Base-by-base conservation (phyloP, 1,140 invertebrate species). In the Aphidius ervi region DNA sequence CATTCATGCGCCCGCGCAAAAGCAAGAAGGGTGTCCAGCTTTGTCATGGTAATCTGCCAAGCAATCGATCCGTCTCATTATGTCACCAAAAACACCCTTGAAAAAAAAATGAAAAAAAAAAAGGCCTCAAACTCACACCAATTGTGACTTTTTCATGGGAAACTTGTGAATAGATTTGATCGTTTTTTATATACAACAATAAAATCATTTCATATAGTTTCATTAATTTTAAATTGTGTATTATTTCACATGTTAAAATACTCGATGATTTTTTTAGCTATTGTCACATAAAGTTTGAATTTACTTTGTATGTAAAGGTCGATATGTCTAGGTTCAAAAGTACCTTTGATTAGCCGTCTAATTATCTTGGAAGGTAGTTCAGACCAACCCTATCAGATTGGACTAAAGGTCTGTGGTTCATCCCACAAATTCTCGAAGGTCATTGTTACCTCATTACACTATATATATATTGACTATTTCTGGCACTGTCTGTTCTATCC, bases 31-130 rank as follows among this genome's bases (percentile, higher is more conserved):
- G 70, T 65, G 68, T 68, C 58, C 53, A 49, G 58, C 54, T 78
- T 80, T 80, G 73, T 79, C 23, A 79, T 78, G 78, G 55, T 74
- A 78, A 80, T 79, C 39, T 56, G 58, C 23, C 50, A 58, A 65
- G 70, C 72, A 73, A 77, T 77, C 72, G 75, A 80, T 80, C 73
- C 61, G 70, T 64, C 73, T 78, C 76, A 74, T 78, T 79, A 78
- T 70, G 69, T 71, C 70, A 64, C 64, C 59, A 63, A 71, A 73
- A 64, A 52, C 46, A 31, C 63, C 65, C 64, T 61, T 31, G 23
- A 31, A 31, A 31, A 23, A n/a, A n/a, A 31, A 31, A 31, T 31
- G 23, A 3, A 2, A 31, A 31, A 63, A 68, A 72, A 68, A 67
- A 68, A 71, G 65, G 69, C 65, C 53, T 52, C 57, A 64, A 62